phyloP scores from a whole-genome alignment of 2,888 invertebrate species.

The Thera britannica region DNA sequence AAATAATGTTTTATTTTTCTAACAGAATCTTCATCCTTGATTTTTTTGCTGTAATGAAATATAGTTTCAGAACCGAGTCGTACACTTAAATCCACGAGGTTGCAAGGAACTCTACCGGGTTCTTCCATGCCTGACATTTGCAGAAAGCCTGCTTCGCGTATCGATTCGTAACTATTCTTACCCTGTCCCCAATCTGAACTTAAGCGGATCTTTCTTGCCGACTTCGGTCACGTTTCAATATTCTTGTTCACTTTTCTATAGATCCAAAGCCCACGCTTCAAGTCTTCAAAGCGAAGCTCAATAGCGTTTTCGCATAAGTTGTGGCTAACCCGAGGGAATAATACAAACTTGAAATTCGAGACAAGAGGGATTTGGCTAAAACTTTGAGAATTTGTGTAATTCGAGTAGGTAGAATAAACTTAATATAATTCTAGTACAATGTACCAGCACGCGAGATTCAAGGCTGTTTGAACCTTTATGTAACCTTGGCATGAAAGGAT shows the following conservation, averaged over 20 bases:
- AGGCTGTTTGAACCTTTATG: conserved; percentile 21
- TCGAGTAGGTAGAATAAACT: conserved; percentile 12
- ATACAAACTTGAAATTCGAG: conserved; percentile 28
- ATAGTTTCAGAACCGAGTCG: no score
- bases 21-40: no score
- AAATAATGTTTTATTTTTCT: no score
- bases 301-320: conserved; percentile 17
- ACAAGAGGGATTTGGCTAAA: conserved; percentile 25
- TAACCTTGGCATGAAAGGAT: conserved; percentile 23
- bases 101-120: no score
- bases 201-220: background rate
- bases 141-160: background rate
- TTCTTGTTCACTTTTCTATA: conserved; percentile 12
- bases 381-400: conserved; percentile 30
- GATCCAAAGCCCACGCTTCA: conserved; percentile 14
- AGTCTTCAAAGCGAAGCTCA: conserved; percentile 25
- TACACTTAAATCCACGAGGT: no score
- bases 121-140: background rate
- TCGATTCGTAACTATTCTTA: conserved; percentile 8
- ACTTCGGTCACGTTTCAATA: conserved; percentile 13
- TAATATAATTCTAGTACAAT: conserved; percentile 19
- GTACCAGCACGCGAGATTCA: conserved; percentile 18
- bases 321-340: conserved; percentile 25
- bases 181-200: conserved; percentile 8
- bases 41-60: no score